Percentiles rank a stretch among this genome's conserved stretches.
Conservation (phyloP, 2,888 invertebrate genomes). For the Lypha dubia region DNA sequence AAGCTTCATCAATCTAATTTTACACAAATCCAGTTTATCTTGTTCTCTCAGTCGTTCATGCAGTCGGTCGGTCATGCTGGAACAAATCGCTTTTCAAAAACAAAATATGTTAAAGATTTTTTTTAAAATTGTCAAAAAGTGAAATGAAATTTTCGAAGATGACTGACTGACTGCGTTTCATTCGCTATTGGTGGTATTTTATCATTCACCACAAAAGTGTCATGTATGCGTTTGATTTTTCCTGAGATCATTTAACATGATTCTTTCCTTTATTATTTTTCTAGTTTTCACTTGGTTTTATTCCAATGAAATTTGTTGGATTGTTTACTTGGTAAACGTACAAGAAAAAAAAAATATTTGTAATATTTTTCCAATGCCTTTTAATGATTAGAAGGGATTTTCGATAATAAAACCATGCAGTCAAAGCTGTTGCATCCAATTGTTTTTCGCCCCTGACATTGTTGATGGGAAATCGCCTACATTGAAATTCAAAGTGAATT, state of each 20-base stretch:
- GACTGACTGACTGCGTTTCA: background rate
- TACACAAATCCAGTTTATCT: slow-evolving; percentile 53
- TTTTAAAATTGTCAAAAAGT: slow-evolving; percentile 22
- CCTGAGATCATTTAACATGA: slow-evolving; percentile 46
- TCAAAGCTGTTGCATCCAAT: slow-evolving; percentile 9
- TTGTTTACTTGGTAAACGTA: slow-evolving; percentile 61
- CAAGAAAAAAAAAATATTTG: slow-evolving; percentile 12
- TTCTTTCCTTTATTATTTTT: slow-evolving; percentile 32
- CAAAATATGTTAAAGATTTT: slow-evolving; percentile 47
- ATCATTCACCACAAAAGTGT: slow-evolving; percentile 68
- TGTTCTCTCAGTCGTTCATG: slow-evolving; percentile 14
- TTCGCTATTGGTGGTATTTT: slow-evolving; percentile 40
- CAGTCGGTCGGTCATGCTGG: background rate
- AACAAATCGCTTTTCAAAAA: slow-evolving; percentile 59
- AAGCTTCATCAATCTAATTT: slow-evolving; percentile 69
- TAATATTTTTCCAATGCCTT: slow-evolving; percentile 19
- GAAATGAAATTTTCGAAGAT: slow-evolving; percentile 25
- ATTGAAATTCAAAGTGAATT: slow-evolving; percentile 11
- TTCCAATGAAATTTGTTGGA: slow-evolving; percentile 49
- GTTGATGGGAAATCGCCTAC: slow-evolving; percentile 10
- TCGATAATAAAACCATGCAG: slow-evolving; percentile 13
- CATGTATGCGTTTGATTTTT: slow-evolving; percentile 63
- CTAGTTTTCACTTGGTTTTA: slow-evolving; percentile 40
- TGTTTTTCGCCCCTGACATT: slow-evolving; percentile 2
- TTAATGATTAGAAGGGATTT: slow-evolving; percentile 51